Evolutionary conservation across 30 jellyfish, hydroid and myxozoan genomes (phyloP).

Genomic region (Phacellophora camtschatica): DNA sequence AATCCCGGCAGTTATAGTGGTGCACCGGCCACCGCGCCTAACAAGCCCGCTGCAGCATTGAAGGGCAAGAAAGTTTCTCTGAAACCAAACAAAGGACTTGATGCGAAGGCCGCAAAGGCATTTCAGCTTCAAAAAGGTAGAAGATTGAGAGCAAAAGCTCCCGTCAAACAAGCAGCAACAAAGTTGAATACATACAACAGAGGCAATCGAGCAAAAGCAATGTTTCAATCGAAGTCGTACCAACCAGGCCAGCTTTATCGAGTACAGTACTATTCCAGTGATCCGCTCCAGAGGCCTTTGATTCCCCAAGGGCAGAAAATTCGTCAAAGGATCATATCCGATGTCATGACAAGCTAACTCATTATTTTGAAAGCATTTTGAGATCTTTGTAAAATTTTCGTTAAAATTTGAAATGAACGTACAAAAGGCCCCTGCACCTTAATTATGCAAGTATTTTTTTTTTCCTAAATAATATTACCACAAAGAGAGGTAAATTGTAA

Average conservation of each 20-base stretch:
- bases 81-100: conserved; percentile 28
- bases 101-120: neutral
- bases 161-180: neutral
- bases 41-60: conserved; percentile 5
- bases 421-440: too few relatives aligned
- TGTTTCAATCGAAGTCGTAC: neutral
- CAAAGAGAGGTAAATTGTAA: too few relatives aligned
- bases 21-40: conserved; percentile 9
- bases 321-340: conserved; percentile 19
- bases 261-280: conserved; percentile 35
- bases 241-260: neutral
- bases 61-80: conserved; percentile 30
- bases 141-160: neutral
- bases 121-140: neutral
- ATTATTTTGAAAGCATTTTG: too few relatives aligned
- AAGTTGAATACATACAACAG: neutral
- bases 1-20: conserved; percentile 2
- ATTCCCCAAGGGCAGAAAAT: conserved; percentile 21
- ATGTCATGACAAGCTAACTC: conserved; percentile 4
- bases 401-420: too few relatives aligned
- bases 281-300: conserved; percentile 21
- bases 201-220: neutral
- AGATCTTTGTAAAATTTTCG: too few relatives aligned
- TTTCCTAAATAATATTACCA: too few relatives aligned
- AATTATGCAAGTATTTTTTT: too few relatives aligned